Evolutionary conservation across 1,140 invertebrate species (phyloP).

Genomic region (Conopomorpha cramerella): DNA sequence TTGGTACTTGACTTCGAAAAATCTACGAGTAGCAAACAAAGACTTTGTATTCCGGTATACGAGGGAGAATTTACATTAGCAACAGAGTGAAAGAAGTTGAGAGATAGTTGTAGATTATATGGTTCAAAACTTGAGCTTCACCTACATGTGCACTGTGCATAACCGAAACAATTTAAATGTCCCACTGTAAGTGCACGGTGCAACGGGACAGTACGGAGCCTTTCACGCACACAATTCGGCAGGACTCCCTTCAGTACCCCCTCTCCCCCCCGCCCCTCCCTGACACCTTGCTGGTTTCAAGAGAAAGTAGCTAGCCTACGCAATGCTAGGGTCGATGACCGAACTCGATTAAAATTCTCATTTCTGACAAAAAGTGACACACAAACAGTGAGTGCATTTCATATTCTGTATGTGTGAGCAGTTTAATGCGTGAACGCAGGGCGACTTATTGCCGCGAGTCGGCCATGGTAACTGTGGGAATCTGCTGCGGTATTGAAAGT

Average conservation of each 20-base stretch:
- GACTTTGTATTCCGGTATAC: too few species aligned
- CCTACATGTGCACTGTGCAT: too few species aligned
- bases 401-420: constrained; percentile 53
- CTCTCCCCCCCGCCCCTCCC: constrained; percentile 25
- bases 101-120: too few species aligned
- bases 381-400: constrained; percentile 48
- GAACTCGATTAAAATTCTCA: constrained; percentile 48
- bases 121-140: too few species aligned
- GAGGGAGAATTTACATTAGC: too few species aligned
- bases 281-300: constrained; percentile 31
- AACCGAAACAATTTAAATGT: not conserved
- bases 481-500: too few species aligned
- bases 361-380: constrained; percentile 56
- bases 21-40: too few species aligned
- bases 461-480: too few species aligned
- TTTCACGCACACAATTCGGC: constrained; percentile 57
- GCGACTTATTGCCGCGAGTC: constrained; percentile 34
- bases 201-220: constrained; percentile 38
- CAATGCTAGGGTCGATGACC: constrained; percentile 55
- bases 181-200: constrained; percentile 2
- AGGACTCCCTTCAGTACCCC: constrained; percentile 33
- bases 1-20: too few species aligned
- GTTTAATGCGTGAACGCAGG: constrained; percentile 43
- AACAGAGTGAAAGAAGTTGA: too few species aligned
- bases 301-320: constrained; percentile 59